A percentile compares a stretch with the other conserved stretches of the same genome.
phyloP scores from a whole-genome alignment of 2,113 vertebrate species.

The Hyperopisus bebe region DNA sequence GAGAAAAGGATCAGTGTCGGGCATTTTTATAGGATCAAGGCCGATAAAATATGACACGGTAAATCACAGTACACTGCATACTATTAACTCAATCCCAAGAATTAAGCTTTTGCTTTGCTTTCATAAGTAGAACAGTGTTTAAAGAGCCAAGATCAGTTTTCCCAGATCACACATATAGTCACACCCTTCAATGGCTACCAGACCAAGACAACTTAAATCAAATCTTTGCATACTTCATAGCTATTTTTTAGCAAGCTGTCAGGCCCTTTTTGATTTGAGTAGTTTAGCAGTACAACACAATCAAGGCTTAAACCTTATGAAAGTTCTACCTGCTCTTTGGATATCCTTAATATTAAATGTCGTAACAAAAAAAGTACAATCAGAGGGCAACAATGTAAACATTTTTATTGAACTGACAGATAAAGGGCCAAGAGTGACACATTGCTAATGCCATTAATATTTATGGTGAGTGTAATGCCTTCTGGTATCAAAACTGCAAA shows the following conservation, averaged over 20 bases:
- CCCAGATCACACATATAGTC: background rate
- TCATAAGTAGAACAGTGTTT: background rate
- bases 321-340: no score
- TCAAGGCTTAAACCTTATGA: background rate
- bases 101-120: background rate
- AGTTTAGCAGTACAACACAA: background rate
- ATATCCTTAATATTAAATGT: background rate
- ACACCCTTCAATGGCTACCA: background rate
- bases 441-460: background rate
- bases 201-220: background rate
- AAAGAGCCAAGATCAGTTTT: background rate
- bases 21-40: background rate
- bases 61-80: background rate
- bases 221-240: background rate
- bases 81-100: background rate
- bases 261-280: background rate
- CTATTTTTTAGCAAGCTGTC: background rate
- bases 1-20: background rate
- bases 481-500: background rate
- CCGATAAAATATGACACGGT: background rate
- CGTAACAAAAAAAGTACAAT: background rate
- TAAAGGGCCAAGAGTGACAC: background rate
- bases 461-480: background rate
- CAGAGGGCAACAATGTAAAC: background rate
- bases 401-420: background rate